A percentile compares a stretch with the other conserved stretches of the same genome.
Conservation (phyloP, 1,140 invertebrate genomes). For the Chrysopa pallens region DNA sequence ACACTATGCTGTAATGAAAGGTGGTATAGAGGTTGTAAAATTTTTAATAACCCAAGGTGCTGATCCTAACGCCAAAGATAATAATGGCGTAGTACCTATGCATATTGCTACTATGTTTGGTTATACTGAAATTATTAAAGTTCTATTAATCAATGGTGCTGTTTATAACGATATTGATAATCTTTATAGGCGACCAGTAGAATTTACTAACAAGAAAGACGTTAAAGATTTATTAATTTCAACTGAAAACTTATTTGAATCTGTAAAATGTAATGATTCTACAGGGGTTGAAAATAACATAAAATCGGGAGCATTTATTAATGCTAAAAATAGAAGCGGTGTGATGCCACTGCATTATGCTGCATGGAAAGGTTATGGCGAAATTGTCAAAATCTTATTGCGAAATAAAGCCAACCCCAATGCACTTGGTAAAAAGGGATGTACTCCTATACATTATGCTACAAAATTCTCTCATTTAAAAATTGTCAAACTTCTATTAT, state of each 20-base stretch:
- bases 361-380: slow-evolving; percentile 3
- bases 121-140: slow-evolving; percentile 1
- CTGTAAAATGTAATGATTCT: slow-evolving; percentile 1
- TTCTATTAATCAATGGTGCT: not conserved
- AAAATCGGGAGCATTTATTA: slow-evolving; percentile 2
- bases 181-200: slow-evolving; percentile 1
- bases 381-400: slow-evolving; percentile 7
- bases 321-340: slow-evolving; percentile 4
- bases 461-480: slow-evolving; percentile 4
- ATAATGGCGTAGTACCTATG: slow-evolving; percentile 1
- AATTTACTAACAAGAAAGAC: slow-evolving; percentile 1
- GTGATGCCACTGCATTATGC: slow-evolving; percentile 9
- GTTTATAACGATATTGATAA: not conserved
- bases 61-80: slow-evolving; percentile 1
- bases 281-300: not conserved
- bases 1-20: slow-evolving; percentile 1
- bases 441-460: slow-evolving; percentile 10
- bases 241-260: slow-evolving; percentile 3
- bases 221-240: slow-evolving; percentile 2
- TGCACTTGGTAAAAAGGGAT: slow-evolving; percentile 1
- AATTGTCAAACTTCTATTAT: slow-evolving; percentile 3
- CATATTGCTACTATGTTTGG: slow-evolving; percentile 5
- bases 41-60: slow-evolving; percentile 4
- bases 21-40: slow-evolving; percentile 4
- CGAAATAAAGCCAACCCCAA: slow-evolving; percentile 9